A percentile compares a stretch with the other conserved stretches of the same genome.
phyloP scores from a whole-genome alignment of 2,888 invertebrate genomes.

The Axea sp. region DNA sequence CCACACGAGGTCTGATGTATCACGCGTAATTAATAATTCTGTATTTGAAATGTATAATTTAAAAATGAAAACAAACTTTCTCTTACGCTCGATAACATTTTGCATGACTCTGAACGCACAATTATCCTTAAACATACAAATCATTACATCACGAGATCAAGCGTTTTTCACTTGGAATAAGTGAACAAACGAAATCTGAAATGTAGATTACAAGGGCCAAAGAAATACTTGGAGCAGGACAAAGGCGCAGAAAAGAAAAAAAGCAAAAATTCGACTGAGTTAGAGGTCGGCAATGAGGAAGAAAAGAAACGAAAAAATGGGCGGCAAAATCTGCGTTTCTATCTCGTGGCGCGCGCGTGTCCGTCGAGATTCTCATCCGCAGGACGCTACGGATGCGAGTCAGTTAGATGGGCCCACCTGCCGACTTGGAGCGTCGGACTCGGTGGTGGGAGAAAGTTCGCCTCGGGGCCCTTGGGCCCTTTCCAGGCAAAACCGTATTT shows the following conservation, averaged over 20 bases:
- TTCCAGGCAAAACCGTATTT: constrained; percentile 67
- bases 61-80: no score
- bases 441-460: constrained; percentile 42
- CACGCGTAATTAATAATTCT: no score
- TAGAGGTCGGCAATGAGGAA: constrained; percentile 65
- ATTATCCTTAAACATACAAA: constrained; percentile 18
- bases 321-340: constrained; percentile 75
- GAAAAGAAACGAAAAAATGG: constrained; percentile 63
- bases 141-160: constrained; percentile 7
- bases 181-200: constrained; percentile 48
- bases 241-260: constrained; percentile 54
- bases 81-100: no score
- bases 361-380: constrained; percentile 76
- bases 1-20: no score
- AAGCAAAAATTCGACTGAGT: constrained; percentile 61
- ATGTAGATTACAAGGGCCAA: constrained; percentile 41
- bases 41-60: no score
- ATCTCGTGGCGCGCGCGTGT: constrained; percentile 78
- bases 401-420: constrained; percentile 59
- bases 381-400: constrained; percentile 61
- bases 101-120: no score
- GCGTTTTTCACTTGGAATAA: constrained; percentile 28
- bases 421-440: constrained; percentile 37
- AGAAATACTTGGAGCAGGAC: constrained; percentile 33
- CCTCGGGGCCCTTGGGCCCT: constrained; percentile 56